Conservation (phyloP, 2,888 invertebrate genomes). For the Pantelozetes paolii region DNA sequence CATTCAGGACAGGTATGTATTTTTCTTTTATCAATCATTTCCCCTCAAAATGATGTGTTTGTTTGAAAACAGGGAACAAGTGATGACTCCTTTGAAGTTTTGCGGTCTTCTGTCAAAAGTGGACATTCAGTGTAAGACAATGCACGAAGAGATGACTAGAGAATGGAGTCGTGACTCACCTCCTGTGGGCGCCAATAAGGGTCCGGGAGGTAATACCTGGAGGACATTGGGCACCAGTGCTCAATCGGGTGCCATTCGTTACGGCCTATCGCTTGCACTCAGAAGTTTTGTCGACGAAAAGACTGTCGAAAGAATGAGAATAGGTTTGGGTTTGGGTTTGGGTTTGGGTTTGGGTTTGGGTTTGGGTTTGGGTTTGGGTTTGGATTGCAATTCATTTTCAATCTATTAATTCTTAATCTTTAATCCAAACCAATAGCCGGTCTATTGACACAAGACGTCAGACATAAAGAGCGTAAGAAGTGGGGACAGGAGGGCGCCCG, state of each 20-base stretch:
- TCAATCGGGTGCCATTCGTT: conserved; percentile 82
- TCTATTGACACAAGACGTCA: conserved; percentile 71
- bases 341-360: conserved; percentile 58
- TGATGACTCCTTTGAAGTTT: conserved; percentile 79
- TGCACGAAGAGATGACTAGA: conserved; percentile 41
- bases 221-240: conserved; percentile 69
- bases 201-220: background rate
- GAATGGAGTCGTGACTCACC: conserved; percentile 38
- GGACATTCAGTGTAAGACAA: conserved; percentile 67
- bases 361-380: conserved; percentile 56
- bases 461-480: conserved; percentile 82
- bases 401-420: conserved; percentile 39
- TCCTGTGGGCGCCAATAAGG: background rate
- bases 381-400: no score
- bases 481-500: conserved; percentile 85
- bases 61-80: conserved; percentile 58
- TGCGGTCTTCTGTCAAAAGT: conserved; percentile 69
- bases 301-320: conserved; percentile 74
- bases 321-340: conserved; percentile 59
- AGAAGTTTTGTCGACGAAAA: conserved; percentile 74
- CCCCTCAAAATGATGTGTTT: background rate
- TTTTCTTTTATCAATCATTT: background rate
- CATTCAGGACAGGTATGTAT: conserved; percentile 65
- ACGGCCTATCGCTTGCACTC: conserved; percentile 77
- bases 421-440: conserved; percentile 63